Evolutionary conservation across 2,113 vertebrate genomes (phyloP).

Genomic region (Pomatorhinus ruficollis): DNA sequence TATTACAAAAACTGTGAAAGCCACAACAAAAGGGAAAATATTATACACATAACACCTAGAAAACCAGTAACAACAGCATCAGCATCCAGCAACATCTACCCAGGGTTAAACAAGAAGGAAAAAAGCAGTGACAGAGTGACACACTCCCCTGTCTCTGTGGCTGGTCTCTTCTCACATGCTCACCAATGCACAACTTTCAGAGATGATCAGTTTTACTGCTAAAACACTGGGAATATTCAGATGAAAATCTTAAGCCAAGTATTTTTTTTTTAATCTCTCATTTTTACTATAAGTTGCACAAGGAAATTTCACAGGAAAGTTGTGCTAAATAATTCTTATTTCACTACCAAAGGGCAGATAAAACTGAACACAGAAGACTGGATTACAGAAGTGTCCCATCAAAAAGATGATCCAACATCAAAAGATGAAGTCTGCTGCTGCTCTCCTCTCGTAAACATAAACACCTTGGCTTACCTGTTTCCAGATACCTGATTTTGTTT

Average conservation of each 20-base stretch:
- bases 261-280: background rate
- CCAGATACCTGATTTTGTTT: background rate
- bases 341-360: background rate
- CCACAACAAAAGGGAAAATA: background rate
- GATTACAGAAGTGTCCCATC: background rate
- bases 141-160: background rate
- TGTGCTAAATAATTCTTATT: background rate
- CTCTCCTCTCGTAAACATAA: background rate
- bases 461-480: background rate
- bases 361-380: background rate
- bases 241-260: background rate
- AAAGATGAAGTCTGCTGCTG: background rate
- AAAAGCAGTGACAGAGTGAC: background rate
- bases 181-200: rapidly evolving
- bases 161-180: background rate
- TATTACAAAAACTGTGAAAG: background rate
- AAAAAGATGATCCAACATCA: background rate
- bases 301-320: background rate
- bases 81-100: background rate
- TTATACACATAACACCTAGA: background rate
- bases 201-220: background rate
- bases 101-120: background rate
- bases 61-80: background rate
- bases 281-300: background rate
- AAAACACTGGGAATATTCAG: background rate